These are phyloP conservation scores for Pantherophis guttatus DNA, from an alignment of 2,113 vertebrate species.

Conservation along the genomic window DNA sequence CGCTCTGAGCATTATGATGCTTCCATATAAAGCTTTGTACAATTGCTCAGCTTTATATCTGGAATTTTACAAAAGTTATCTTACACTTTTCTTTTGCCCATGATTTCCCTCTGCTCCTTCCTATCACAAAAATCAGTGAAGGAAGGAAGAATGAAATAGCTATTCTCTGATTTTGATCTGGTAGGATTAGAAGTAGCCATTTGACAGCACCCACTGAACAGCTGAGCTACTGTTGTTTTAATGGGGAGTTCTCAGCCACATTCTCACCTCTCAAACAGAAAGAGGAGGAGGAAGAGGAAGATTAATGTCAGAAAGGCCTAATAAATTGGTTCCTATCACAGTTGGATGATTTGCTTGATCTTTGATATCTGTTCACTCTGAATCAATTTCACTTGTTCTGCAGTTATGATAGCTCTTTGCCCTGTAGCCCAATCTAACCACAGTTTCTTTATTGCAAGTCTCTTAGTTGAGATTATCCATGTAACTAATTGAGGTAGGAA, in stretches of 20 bases:
- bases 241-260: neutral
- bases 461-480: neutral
- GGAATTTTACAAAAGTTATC: neutral
- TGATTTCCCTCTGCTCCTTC: neutral
- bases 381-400: neutral
- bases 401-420: neutral
- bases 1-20: neutral
- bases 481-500: neutral
- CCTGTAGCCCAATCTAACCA: neutral
- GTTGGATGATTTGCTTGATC: neutral
- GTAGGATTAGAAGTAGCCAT: neutral
- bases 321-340: neutral
- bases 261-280: neutral
- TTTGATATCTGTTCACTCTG: neutral
- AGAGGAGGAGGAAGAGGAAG: neutral
- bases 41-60: neutral
- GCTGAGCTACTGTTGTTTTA: neutral
- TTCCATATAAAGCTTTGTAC: neutral
- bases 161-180: neutral
- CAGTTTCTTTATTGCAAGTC: neutral
- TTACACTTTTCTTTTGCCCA: neutral
- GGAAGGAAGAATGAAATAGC: neutral
- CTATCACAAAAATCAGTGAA: neutral
- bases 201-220: neutral
- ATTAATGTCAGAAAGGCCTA: neutral